These are phyloP conservation scores for Halyomorpha halys DNA, from an alignment of 1,140 invertebrate species.

Conservation along the genomic window DNA sequence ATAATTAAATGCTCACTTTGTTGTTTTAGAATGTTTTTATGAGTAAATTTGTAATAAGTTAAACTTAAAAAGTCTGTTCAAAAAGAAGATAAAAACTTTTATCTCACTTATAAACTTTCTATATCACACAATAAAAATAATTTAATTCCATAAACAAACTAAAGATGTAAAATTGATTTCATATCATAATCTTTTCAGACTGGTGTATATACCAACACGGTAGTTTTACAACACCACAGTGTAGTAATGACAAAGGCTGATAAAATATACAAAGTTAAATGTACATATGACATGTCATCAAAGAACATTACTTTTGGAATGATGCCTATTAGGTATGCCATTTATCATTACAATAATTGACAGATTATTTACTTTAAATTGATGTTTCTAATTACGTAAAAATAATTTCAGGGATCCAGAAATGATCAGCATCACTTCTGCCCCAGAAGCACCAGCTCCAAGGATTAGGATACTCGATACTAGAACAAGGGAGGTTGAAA, in stretches of 20 bases:
- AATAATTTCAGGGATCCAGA: constrained; percentile 62
- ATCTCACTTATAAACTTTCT: no score
- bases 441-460: constrained; percentile 85
- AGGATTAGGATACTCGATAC: constrained; percentile 83
- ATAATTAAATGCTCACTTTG: no score
- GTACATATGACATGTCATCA: constrained; percentile 91
- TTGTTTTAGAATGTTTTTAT: no score
- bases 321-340: constrained; percentile 76
- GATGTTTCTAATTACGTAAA: neutral
- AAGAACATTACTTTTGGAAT: constrained; percentile 95
- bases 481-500: constrained; percentile 76
- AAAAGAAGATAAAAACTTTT: no score
- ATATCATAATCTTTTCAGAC: constrained; percentile 44
- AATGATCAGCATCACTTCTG: constrained; percentile 89
- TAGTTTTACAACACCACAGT: constrained; percentile 89
- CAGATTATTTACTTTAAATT: neutral
- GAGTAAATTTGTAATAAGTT: no score
- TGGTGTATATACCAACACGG: constrained; percentile 87
- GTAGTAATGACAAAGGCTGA: constrained; percentile 94
- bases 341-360: neutral
- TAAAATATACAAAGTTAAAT: constrained; percentile 93
- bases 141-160: no score
- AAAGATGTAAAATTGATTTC: no score
- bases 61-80: no score
- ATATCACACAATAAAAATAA: no score